phyloP scores from a whole-genome alignment of 1,140 invertebrate species.

The Agraylea sexmaculata region DNA sequence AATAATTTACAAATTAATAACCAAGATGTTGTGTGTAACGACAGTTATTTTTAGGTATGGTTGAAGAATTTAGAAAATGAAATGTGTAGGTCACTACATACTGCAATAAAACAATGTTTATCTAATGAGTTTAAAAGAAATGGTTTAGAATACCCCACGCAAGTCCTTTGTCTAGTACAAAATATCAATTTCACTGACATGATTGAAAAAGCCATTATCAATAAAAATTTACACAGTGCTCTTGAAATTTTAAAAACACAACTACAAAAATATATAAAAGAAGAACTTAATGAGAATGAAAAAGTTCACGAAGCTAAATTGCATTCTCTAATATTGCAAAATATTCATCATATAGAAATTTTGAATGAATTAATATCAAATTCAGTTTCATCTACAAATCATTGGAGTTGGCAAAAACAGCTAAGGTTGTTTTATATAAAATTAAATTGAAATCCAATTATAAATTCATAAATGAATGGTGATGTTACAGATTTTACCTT shows the following conservation, averaged over 20 bases:
- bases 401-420: conserved; percentile 95
- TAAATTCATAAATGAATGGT: conserved; percentile 2
- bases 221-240: conserved; percentile 46
- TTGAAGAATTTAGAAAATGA: conserved; percentile 64
- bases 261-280: conserved; percentile 27
- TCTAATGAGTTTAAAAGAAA: conserved; percentile 40
- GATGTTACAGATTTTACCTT: conserved; percentile 42
- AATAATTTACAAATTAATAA: conserved; percentile 1
- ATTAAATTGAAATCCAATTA: conserved; percentile 3
- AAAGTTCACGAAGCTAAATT: conserved; percentile 51
- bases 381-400: conserved; percentile 48
- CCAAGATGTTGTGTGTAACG: background rate
- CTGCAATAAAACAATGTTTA: conserved; percentile 58
- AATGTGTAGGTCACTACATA: conserved; percentile 69
- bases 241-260: conserved; percentile 31
- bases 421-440: conserved; percentile 51
- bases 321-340: conserved; percentile 76
- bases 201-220: conserved; percentile 67
- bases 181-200: conserved; percentile 70
- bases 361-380: conserved; percentile 63
- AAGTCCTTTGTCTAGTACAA: conserved; percentile 63
- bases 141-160: conserved; percentile 70
- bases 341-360: conserved; percentile 80
- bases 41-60: conserved; percentile 53
- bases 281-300: conserved; percentile 27